phyloP scores from a whole-genome alignment of 2,888 invertebrate genomes.

The Caenorhabditis japonica region DNA sequence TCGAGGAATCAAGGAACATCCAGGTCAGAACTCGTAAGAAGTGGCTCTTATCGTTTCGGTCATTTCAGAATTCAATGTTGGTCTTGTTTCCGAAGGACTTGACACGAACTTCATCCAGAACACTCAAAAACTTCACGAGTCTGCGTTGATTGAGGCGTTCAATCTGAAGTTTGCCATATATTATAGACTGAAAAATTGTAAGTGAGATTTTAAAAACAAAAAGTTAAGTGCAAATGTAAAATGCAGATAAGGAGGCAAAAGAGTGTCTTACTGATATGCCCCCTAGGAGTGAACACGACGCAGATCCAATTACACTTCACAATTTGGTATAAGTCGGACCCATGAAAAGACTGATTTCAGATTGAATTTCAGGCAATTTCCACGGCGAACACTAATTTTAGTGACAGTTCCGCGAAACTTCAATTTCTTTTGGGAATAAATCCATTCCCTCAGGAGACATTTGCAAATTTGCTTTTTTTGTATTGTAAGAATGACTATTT shows the following conservation, averaged over 20 bases:
- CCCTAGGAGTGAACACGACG: slow-evolving; percentile 90
- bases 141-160: slow-evolving; percentile 96
- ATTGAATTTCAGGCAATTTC: slow-evolving; percentile 25
- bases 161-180: slow-evolving; percentile 98
- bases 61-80: slow-evolving; percentile 59
- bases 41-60: slow-evolving; percentile 1
- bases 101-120: slow-evolving; percentile 94
- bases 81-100: slow-evolving; percentile 81
- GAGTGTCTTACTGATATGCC: slow-evolving; percentile 81
- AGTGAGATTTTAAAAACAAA: slow-evolving; percentile 76
- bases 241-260: slow-evolving; percentile 71
- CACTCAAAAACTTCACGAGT: slow-evolving; percentile 91
- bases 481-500: slow-evolving; percentile 98
- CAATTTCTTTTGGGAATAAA: slow-evolving; percentile 94
- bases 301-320: slow-evolving; percentile 96
- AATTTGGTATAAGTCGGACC: slow-evolving; percentile 80
- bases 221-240: neutral
- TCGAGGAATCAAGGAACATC: slow-evolving; percentile 93
- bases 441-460: slow-evolving; percentile 96
- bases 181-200: slow-evolving; percentile 89
- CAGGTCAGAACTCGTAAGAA: slow-evolving; percentile 79
- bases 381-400: slow-evolving; percentile 81
- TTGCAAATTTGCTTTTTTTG: slow-evolving; percentile 91
- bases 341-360: neutral
- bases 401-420: slow-evolving; percentile 93